phyloP scores from a whole-genome alignment of 2,888 invertebrate species.

The Acrobasis consociella region DNA sequence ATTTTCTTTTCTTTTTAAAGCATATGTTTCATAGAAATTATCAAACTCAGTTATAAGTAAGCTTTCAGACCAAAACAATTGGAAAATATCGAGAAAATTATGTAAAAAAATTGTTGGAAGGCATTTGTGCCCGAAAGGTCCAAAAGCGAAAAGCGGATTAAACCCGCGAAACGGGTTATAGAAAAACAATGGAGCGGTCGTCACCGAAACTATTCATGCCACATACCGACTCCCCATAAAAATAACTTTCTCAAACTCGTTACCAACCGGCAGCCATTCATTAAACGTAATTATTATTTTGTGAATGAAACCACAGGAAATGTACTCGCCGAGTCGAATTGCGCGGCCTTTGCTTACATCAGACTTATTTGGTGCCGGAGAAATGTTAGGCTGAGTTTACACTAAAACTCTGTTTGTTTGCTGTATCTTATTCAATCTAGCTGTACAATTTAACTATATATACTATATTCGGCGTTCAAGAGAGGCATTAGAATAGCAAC shows the following conservation, averaged over 20 bases:
- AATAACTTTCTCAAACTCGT: slow-evolving; percentile 50
- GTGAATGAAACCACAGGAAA: slow-evolving; percentile 58
- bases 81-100: too few relatives aligned
- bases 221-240: slow-evolving; percentile 32
- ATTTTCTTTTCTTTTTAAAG: too few relatives aligned
- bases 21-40: too few relatives aligned
- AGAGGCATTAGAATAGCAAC: too few relatives aligned
- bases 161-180: slow-evolving; percentile 21
- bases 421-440: too few relatives aligned
- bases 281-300: slow-evolving; percentile 54
- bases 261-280: slow-evolving; percentile 41
- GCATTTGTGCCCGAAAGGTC: too few relatives aligned
- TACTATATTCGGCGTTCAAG: too few relatives aligned
- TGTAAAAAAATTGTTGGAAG: too few relatives aligned
- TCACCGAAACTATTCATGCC: slow-evolving; percentile 25
- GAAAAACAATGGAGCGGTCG: slow-evolving; percentile 21
- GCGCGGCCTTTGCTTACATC: slow-evolving; percentile 51
- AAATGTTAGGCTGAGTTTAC: slow-evolving; percentile 19
- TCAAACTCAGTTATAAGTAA: too few relatives aligned
- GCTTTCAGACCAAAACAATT: too few relatives aligned
- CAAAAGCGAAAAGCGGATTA: neutral
- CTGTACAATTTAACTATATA: too few relatives aligned
- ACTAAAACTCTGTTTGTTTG: neutral
- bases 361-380: slow-evolving; percentile 28
- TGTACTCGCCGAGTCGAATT: slow-evolving; percentile 46